These are phyloP conservation scores for Asobara japonica DNA, from an alignment of 1,140 invertebrate genomes.

Conservation along the genomic window DNA sequence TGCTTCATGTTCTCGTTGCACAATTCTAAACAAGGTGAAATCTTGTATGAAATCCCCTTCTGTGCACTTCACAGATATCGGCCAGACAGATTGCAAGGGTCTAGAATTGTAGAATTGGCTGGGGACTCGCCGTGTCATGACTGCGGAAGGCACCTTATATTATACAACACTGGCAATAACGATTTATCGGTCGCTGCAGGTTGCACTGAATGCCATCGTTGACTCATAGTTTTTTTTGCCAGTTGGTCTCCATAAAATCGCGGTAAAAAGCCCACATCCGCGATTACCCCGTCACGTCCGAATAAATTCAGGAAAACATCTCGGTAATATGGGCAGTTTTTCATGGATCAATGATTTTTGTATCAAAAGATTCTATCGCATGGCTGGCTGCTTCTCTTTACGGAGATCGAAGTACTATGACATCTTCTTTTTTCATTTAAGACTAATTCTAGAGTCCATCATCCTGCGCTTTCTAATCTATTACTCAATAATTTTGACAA, in stretches of 20 bases:
- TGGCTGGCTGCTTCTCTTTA: too few relatives aligned
- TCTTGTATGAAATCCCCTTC: neutral
- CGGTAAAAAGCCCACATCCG: neutral
- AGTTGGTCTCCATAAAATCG: neutral
- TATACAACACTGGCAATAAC: neutral
- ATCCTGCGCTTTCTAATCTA: too few relatives aligned
- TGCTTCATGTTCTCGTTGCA: too few relatives aligned
- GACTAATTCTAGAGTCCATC: too few relatives aligned
- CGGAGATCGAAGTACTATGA: too few relatives aligned
- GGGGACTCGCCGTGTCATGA: neutral
- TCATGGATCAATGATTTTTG: neutral
- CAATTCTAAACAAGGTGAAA: too few relatives aligned
- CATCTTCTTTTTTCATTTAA: too few relatives aligned
- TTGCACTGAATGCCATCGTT: neutral
- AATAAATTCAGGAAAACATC: neutral
- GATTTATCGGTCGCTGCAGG: neutral
- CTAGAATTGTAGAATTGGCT: neutral
- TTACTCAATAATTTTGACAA: too few relatives aligned
- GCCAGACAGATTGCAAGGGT: neutral
- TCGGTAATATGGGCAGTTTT: neutral
- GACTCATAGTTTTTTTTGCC: neutral
- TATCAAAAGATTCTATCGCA: too few relatives aligned
- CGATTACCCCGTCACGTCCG: neutral
- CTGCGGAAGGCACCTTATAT: neutral
- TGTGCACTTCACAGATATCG: neutral